A percentile compares a stretch with the other conserved stretches of the same genome.
phyloP scores from a whole-genome alignment of 2,888 invertebrate species.

The Eutolmus rufibarbis region DNA sequence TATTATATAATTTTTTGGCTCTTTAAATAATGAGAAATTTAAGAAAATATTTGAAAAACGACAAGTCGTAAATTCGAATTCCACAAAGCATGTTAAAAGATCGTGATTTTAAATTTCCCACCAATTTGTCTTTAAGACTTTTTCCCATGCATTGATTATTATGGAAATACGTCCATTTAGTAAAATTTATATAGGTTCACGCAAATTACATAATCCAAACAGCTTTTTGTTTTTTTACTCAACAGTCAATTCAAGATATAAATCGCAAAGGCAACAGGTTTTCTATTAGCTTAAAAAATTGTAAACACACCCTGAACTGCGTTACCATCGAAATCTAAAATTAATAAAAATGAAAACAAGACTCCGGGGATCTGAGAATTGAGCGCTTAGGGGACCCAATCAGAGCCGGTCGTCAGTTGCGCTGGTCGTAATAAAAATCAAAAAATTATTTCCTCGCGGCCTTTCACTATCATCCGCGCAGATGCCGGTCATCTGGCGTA shows the following conservation, averaged over 20 bases:
- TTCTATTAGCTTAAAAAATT: background rate
- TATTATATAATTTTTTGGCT: too few relatives aligned
- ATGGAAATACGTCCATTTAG: background rate
- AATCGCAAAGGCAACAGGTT: background rate
- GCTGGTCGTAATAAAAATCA: background rate
- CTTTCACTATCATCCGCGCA: background rate
- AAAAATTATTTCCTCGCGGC: background rate
- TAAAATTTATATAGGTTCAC: background rate
- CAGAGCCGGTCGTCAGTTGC: background rate
- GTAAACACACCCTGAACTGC: background rate
- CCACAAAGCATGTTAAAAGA: too few relatives aligned
- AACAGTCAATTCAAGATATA: background rate
- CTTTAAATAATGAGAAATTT: too few relatives aligned
- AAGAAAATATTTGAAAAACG: too few relatives aligned
- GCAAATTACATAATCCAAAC: background rate
- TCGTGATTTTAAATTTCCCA: too few relatives aligned
- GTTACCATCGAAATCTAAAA: background rate
- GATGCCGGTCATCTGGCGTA: background rate
- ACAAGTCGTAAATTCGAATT: too few relatives aligned
- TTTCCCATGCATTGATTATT: background rate
- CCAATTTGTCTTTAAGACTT: background rate
- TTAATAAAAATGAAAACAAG: background rate
- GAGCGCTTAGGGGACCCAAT: background rate
- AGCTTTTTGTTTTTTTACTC: background rate
- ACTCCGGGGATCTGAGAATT: background rate